Conservation (phyloP, 2,113 vertebrate species). For the Plotosus lineatus region DNA sequence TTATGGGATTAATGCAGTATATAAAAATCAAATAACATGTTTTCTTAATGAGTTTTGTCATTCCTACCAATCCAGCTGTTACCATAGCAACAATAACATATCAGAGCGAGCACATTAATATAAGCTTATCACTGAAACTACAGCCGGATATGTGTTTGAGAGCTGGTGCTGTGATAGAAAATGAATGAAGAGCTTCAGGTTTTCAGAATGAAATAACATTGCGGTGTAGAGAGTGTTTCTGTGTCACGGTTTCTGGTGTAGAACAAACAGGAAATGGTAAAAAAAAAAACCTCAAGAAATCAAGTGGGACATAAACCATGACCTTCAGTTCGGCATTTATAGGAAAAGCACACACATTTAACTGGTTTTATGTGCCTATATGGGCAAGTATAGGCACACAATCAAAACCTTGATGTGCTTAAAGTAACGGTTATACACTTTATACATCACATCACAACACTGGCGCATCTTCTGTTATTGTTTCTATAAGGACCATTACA, state of each 20-base stretch:
- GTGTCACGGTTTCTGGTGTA: background rate
- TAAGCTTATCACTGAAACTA: background rate
- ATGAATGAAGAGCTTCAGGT: background rate
- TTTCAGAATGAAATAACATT: background rate
- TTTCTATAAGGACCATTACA: slow-evolving; percentile 23
- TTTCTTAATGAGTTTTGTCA: too few relatives aligned
- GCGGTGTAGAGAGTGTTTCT: background rate
- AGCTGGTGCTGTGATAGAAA: background rate
- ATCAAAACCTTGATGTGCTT: background rate
- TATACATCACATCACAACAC: background rate
- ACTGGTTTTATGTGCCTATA: slow-evolving; percentile 1
- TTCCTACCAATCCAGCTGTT: too few relatives aligned
- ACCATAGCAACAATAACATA: background rate
- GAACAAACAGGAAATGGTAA: background rate
- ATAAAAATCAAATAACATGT: too few relatives aligned
- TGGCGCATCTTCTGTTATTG: background rate
- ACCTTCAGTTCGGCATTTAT: slow-evolving; percentile 12
- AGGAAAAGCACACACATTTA: background rate
- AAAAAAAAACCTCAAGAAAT: background rate
- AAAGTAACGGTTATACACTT: background rate
- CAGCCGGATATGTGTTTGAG: background rate
- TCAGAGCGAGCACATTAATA: background rate
- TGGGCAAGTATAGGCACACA: background rate
- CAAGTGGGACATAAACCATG: slow-evolving; percentile 9
- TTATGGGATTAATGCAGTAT: too few relatives aligned